phyloP scores from a whole-genome alignment of 2,888 invertebrate species.

The Drosophila basisetae region DNA sequence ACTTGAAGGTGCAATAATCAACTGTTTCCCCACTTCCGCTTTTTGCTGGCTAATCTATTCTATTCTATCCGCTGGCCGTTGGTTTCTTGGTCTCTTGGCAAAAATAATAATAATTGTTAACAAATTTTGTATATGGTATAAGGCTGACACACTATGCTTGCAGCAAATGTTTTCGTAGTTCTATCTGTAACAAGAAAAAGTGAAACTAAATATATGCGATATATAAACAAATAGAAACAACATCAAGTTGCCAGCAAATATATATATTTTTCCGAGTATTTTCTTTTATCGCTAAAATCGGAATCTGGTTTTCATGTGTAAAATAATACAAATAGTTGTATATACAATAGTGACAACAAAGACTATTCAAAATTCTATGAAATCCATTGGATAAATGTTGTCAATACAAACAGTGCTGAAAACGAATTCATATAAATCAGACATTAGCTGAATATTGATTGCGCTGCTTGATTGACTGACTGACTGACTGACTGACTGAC shows the following conservation, averaged over 20 bases:
- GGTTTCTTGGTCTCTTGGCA: slow-evolving; percentile 7
- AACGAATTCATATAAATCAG: background rate
- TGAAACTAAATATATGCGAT: slow-evolving; percentile 48
- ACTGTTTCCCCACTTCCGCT: background rate
- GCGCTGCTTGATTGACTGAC: background rate
- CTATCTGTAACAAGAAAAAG: slow-evolving; percentile 29
- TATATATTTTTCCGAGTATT: background rate
- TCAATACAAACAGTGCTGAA: background rate
- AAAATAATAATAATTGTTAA: slow-evolving; percentile 32
- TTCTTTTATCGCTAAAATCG: background rate
- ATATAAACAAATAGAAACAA: slow-evolving; percentile 19
- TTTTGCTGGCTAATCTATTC: background rate
- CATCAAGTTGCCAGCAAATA: slow-evolving; percentile 8
- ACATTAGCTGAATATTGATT: background rate
- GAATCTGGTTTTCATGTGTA: background rate
- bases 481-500: no score
- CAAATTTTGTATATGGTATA: slow-evolving; percentile 29
- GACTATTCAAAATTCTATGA: background rate
- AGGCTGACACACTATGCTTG: slow-evolving; percentile 21
- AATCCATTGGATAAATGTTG: no score
- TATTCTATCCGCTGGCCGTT: slow-evolving; percentile 9
- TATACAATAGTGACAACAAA: background rate
- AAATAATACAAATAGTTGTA: background rate
- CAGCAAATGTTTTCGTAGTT: slow-evolving; percentile 23
- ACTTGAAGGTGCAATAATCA: slow-evolving; percentile 24